Evolutionary conservation across 2,113 vertebrate species (phyloP).

Genomic region (Clarias gariepinus): DNA sequence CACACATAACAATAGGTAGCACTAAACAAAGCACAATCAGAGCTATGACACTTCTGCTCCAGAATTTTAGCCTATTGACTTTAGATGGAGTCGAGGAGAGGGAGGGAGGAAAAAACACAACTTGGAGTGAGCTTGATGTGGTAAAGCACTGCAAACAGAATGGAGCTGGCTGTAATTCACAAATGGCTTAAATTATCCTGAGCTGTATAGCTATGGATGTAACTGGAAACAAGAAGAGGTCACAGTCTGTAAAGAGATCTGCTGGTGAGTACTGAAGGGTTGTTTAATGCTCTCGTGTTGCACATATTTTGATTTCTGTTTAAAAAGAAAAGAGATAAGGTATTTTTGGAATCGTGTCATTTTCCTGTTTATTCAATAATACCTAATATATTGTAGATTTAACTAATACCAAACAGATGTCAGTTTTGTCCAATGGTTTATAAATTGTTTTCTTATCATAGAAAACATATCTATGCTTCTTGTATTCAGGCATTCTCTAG

Average conservation of each 20-base stretch:
- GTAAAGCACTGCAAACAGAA: slow-evolving; percentile 35
- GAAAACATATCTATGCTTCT: background rate
- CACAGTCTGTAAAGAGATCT: slow-evolving; percentile 31
- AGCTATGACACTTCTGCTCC: slow-evolving; percentile 19
- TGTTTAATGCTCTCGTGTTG: background rate
- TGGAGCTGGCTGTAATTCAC: slow-evolving; percentile 17
- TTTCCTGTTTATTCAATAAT: background rate
- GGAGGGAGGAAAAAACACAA: slow-evolving; percentile 9
- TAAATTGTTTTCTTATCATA: background rate
- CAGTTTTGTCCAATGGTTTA: background rate
- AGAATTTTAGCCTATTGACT: slow-evolving; percentile 43
- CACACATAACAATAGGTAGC: slow-evolving; percentile 25
- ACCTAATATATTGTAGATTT: background rate
- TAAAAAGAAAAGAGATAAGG: background rate
- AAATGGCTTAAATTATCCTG: slow-evolving; percentile 30
- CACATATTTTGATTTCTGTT: background rate
- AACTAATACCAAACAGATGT: background rate
- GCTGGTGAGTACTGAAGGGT: slow-evolving; percentile 39
- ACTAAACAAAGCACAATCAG: slow-evolving; percentile 33
- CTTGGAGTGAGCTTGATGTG: slow-evolving; percentile 3
- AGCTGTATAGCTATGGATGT: slow-evolving; percentile 38
- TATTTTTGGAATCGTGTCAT: background rate
- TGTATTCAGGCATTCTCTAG: background rate
- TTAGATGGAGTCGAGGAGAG: slow-evolving; percentile 28
- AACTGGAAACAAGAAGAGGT: slow-evolving; percentile 18